These are phyloP conservation scores for Catostomus latipinnis DNA, from an alignment of 2,797 vertebrate genomes.

Conservation along the genomic window DNA sequence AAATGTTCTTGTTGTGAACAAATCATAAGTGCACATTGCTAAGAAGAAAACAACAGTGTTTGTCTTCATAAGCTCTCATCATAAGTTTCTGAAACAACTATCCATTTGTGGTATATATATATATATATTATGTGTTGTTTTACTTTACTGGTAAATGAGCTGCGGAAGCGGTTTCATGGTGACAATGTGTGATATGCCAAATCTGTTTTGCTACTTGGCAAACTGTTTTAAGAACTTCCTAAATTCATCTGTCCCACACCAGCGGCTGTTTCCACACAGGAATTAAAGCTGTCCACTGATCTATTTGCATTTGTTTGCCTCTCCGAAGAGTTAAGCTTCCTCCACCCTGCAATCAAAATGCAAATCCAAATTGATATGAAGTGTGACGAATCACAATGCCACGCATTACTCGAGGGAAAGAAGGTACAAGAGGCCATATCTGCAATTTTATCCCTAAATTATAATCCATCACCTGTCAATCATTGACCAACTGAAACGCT, in stretches of 20 bases:
- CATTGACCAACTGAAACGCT: slow-evolving; percentile 5
- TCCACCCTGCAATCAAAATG: slow-evolving; percentile 56
- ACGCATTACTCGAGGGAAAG: slow-evolving; percentile 26
- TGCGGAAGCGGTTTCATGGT: too few species aligned
- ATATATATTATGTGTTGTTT: neutral
- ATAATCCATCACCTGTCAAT: slow-evolving; percentile 45
- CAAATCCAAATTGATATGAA: slow-evolving; percentile 59
- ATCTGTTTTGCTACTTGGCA: slow-evolving; percentile 12
- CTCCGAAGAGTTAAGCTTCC: slow-evolving; percentile 50
- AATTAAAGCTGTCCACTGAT: slow-evolving; percentile 28
- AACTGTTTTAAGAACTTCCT: slow-evolving; percentile 39
- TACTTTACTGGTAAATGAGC: too few species aligned
- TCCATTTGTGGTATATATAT: too few species aligned
- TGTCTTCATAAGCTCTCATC: too few species aligned
- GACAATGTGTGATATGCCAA: neutral
- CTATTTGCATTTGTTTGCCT: slow-evolving; percentile 60
- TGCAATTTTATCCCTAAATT: slow-evolving; percentile 30
- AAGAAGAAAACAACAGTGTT: too few species aligned
- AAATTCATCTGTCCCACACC: slow-evolving; percentile 26
- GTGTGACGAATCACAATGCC: slow-evolving; percentile 41
- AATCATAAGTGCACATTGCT: too few species aligned
- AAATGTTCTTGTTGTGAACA: too few species aligned
- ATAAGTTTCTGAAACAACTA: too few species aligned
- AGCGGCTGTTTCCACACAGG: slow-evolving; percentile 43
- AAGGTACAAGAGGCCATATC: slow-evolving; percentile 18